These are phyloP conservation scores for Lethocerus indicus DNA, from an alignment of 1,140 invertebrate species.

Conservation along the genomic window DNA sequence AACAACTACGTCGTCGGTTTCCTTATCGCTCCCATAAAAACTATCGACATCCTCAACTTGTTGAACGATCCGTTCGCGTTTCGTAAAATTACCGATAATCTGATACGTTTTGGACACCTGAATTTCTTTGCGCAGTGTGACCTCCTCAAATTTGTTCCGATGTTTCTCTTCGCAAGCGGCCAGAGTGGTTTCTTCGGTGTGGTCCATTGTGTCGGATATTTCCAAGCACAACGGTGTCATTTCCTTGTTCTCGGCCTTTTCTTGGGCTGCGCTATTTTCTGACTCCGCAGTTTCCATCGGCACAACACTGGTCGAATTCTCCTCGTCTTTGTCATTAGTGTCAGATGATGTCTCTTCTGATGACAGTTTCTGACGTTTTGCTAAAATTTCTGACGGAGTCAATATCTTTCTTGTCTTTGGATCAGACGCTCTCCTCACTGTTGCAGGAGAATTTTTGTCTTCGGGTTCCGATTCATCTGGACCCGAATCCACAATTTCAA, in stretches of 20 bases:
- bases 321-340: slow-evolving; percentile 12
- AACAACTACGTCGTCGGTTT: slow-evolving; percentile 42
- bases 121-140: slow-evolving; percentile 19
- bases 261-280: too few relatives aligned
- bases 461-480: slow-evolving; percentile 33
- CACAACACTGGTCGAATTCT: neutral
- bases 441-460: slow-evolving; percentile 22
- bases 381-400: slow-evolving; percentile 18
- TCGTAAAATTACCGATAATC: slow-evolving; percentile 19
- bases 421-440: slow-evolving; percentile 15
- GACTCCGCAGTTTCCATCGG: too few relatives aligned
- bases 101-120: slow-evolving; percentile 21
- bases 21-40: slow-evolving; percentile 45
- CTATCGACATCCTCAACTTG: slow-evolving; percentile 31
- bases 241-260: too few relatives aligned
- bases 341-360: slow-evolving; percentile 15
- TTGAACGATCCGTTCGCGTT: slow-evolving; percentile 19
- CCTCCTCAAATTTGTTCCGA: slow-evolving; percentile 18
- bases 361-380: slow-evolving; percentile 18
- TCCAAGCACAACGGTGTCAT: neutral
- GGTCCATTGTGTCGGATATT: slow-evolving; percentile 4
- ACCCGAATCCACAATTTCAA: slow-evolving; percentile 34
- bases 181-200: slow-evolving; percentile 18
- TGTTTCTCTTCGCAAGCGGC: slow-evolving; percentile 22
- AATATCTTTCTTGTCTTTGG: slow-evolving; percentile 16